phyloP scores from a whole-genome alignment of 2,888 invertebrate species.

The Enchytraeus crypticus region DNA sequence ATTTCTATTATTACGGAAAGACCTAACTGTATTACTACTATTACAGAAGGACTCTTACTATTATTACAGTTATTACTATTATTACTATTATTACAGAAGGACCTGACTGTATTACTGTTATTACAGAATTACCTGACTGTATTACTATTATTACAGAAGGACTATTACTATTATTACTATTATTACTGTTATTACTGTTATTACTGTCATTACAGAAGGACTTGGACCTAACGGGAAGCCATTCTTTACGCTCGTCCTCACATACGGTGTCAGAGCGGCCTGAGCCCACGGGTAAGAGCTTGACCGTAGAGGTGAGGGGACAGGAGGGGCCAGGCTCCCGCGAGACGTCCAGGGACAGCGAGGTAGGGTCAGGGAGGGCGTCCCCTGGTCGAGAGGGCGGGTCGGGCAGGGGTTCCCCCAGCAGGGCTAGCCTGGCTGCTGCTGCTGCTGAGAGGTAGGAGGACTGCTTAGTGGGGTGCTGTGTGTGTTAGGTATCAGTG shows the following conservation, averaged over 20 bases:
- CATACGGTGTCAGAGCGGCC: constrained; percentile 15
- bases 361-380: neutral
- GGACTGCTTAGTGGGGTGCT: too few species aligned
- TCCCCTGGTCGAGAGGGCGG: neutral
- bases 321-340: constrained; percentile 1
- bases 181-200: neutral
- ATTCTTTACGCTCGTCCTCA: constrained; percentile 7
- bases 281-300: constrained; percentile 22
- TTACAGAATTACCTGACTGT: too few species aligned
- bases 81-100: too few species aligned
- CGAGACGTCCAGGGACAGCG: neutral
- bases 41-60: too few species aligned
- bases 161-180: neutral
- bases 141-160: neutral
- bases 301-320: constrained; percentile 9
- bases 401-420: constrained; percentile 9
- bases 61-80: too few species aligned
- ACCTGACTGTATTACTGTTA: too few species aligned
- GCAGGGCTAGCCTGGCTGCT: constrained; percentile 17
- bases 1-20: too few species aligned
- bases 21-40: too few species aligned
- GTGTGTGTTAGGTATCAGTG: too few species aligned
- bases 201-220: neutral
- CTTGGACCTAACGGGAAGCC: too few species aligned
- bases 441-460: constrained; percentile 22